phyloP scores from a whole-genome alignment of 2,113 vertebrate species.

The Lanius ludovicianus region DNA sequence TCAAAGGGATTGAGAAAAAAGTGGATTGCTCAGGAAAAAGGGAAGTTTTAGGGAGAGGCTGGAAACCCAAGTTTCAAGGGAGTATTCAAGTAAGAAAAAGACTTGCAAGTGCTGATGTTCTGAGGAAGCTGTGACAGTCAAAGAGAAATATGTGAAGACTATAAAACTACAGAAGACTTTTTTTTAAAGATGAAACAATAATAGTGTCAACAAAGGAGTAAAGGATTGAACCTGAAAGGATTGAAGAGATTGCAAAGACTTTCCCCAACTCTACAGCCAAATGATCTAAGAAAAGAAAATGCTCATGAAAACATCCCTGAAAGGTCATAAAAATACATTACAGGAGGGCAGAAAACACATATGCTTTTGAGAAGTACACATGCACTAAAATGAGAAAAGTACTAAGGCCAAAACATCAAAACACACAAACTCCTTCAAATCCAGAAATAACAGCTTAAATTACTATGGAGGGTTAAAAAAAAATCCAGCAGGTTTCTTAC shows the following conservation, averaged over 20 bases:
- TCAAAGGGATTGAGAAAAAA: background rate
- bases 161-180: background rate
- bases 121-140: background rate
- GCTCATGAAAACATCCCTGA: background rate
- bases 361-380: background rate
- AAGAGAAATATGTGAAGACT: background rate
- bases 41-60: background rate
- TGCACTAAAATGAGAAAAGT: background rate
- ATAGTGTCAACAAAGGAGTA: background rate
- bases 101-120: background rate
- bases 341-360: background rate
- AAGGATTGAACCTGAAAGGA: background rate
- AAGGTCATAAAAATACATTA: background rate
- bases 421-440: background rate
- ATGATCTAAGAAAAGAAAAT: background rate
- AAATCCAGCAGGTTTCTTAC: background rate
- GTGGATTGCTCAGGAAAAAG: background rate
- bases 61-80: background rate
- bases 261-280: background rate
- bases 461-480: background rate
- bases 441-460: background rate
- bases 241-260: background rate
- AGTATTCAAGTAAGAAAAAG: background rate
- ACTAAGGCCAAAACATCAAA: background rate
- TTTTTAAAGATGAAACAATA: background rate